Base-by-base conservation (phyloP, 2,888 invertebrate genomes). In the Tholera decimalis region DNA sequence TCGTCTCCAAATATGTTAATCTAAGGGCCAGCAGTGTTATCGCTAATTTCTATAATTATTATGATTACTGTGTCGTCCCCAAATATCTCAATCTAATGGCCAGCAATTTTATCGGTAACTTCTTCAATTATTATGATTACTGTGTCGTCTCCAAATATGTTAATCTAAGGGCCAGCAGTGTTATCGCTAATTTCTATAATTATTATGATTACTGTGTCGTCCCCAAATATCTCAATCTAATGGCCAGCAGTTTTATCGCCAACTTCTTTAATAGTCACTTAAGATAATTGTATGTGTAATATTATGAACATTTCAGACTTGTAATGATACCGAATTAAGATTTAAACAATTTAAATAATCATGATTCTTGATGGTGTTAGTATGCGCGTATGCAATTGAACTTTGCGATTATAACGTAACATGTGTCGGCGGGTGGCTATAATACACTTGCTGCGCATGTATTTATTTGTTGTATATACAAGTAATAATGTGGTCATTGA, bases 231-330 rank as follows among this genome's bases (percentile, higher is more conserved):
- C 83, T 83, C 80, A 86, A 73, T 79, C 73, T 76, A 85, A 91
- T 86, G 91, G 91, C 91, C 90, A 91, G 91, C 89, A 90, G 73
- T 85, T 84, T 86, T 87, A 85, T 85, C 84, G 75, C 74, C 84
- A 81, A 84, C 83, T 80, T 80, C 72, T 78, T 79, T 77, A 82
- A 86, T 87, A 89, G 85, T 85, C 80, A 82, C 73, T 60, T 89
- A 87, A 88, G 85, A 76, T 85, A 82, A 83, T 77, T 79, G 63
- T 85, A 83, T 77, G 74, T 83, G 72, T 83, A 77, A 77, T 77
- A 71, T 47, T 78, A 78, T 81, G 73, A 72, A 83, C 82, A 84
- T 83, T 83, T 82, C 82, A 83, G 79, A 82, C 71, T 82, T 80
- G 76, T 86, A 80, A 84, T 83, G 76, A 78, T 85, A 86, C 88